Conservation (phyloP, 2,113 vertebrate genomes). For the Mustela lutreola region DNA sequence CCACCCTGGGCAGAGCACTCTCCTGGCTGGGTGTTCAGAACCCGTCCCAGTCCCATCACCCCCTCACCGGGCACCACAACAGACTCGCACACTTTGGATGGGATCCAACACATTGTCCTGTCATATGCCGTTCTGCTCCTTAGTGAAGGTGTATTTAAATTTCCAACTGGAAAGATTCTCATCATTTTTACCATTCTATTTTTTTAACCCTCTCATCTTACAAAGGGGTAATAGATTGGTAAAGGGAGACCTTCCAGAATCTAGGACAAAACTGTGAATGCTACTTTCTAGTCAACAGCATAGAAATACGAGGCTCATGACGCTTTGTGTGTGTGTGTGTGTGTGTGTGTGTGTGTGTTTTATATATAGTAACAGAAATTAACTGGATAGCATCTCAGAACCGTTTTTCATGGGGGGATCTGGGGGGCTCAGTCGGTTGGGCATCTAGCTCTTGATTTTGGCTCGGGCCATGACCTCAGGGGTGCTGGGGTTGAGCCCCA, state of each 20-base stretch:
- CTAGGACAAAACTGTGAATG: neutral
- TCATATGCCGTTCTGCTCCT: neutral
- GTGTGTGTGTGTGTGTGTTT: neutral
- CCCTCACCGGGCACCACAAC: neutral
- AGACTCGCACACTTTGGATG: neutral
- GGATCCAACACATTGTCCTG: neutral
- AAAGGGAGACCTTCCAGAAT: neutral
- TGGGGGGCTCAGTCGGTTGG: neutral
- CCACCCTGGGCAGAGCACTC: rapidly evolving
- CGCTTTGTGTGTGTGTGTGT: neutral
- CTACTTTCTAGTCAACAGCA: neutral
- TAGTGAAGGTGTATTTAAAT: neutral
- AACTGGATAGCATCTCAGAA: neutral
- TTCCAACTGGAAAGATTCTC: slow-evolving; percentile 22
- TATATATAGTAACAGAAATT: neutral
- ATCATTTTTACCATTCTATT: slow-evolving; percentile 11
- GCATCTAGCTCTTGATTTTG: neutral
- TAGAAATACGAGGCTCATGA: slow-evolving; percentile 20
- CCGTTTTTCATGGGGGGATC: neutral
- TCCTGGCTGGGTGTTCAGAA: neutral
- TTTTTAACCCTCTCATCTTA: slow-evolving; percentile 34
- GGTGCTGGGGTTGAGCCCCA: neutral
- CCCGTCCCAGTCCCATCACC: neutral
- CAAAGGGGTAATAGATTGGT: neutral
- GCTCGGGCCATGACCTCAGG: neutral